These are phyloP conservation scores for Lacerta bilineata DNA, from an alignment of 2,797 vertebrate species.

Conservation along the genomic window DNA sequence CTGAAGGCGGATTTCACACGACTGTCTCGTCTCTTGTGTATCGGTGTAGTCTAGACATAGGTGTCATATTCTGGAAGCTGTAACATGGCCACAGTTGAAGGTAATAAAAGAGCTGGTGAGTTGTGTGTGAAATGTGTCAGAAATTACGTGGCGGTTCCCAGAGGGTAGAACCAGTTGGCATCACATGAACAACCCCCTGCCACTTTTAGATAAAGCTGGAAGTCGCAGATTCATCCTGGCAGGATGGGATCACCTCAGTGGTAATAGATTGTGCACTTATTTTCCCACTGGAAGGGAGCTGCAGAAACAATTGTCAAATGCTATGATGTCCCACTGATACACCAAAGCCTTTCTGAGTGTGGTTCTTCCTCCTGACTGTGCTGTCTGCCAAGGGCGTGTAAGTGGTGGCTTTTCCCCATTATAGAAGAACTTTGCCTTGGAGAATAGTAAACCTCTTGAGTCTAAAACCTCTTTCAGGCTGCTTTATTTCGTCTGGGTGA, in stretches of 20 bases:
- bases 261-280: slow-evolving; percentile 23
- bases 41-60: not conserved
- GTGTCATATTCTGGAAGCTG: slow-evolving; percentile 14
- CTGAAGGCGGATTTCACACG: not conserved
- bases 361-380: not conserved
- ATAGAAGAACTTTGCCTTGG: not conserved
- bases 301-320: slow-evolving; percentile 19
- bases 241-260: slow-evolving; percentile 4
- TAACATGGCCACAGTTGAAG: not conserved
- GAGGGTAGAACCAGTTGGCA: not conserved
- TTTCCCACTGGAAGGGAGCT: slow-evolving; percentile 16
- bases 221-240: slow-evolving; percentile 17
- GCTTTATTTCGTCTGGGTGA: not conserved
- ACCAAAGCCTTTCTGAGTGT: not conserved
- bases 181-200: slow-evolving; percentile 2
- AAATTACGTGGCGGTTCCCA: slow-evolving; percentile 10
- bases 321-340: not conserved
- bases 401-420: not conserved
- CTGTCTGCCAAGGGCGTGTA: not conserved
- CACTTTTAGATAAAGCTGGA: slow-evolving; percentile 23
- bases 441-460: not conserved
- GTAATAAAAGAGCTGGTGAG: slow-evolving; percentile 22
- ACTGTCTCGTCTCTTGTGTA: not conserved
- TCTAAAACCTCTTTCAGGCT: not conserved
- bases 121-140: slow-evolving; percentile 28